Base-by-base conservation (phyloP, 1,140 invertebrate genomes). In the Macrostomum lignano region DNA sequence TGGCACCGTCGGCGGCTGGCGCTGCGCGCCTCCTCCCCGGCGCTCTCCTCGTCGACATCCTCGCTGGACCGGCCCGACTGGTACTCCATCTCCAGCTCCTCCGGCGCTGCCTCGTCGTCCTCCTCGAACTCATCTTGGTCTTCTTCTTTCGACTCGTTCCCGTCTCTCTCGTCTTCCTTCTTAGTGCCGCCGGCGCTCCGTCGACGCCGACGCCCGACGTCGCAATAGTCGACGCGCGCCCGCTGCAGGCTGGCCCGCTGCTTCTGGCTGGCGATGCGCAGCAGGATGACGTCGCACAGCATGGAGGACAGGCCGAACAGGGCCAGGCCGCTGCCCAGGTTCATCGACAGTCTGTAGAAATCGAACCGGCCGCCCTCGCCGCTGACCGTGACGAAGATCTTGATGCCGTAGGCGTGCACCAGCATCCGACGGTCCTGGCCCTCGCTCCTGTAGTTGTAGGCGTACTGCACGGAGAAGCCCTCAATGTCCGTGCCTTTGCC, bases 121-220 rank as follows among this genome's bases (percentile, higher is more conserved):
- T 78, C 74, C 5, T 71, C 74, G 48, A 78, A 74, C 17, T 78
- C 58, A 48, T 79, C 78, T 53, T 78, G 78, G 52, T 82, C 81
- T 40, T 79, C 73, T 22, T 75, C 76, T 0, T 79, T 75, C 7
- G 74, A 55, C 46, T 74, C 70, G 2, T 73, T 72, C 0, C 67
- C 72, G 43, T 74, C 72, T 36, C 68, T 67, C 44, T 76, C 73
- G 20, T 64, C 59, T 52, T 74, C 78, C 48, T 77, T 77, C 51
- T 77, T 66, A 15, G 79, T 75, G 38, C 77, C 63, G 7, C 76
- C 74, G 55, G 78, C 78, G 41, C 72, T 75, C 3, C 75, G 74
- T 86, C 17, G 66, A 65, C 6, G 52, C 79, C 24, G 72, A 74
- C 15, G 73, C 71, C 2, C 81, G 79, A 62, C 57, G 81, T 33